Conservation (phyloP, 2,888 invertebrate species). For the Melanargia galathea region DNA sequence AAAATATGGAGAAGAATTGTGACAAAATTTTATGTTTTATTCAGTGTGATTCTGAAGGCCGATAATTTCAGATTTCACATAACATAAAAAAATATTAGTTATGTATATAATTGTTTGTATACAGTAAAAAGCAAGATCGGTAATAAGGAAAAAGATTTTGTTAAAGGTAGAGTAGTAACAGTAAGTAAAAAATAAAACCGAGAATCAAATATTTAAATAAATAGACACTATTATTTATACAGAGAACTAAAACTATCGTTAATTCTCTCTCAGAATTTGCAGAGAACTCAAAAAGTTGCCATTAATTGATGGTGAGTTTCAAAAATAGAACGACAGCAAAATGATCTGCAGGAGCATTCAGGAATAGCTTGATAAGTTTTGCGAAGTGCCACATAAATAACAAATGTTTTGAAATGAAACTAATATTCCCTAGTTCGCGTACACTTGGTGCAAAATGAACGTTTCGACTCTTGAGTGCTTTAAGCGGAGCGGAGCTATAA, state of each 20-base stretch:
- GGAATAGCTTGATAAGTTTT: conserved; percentile 18
- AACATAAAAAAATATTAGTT: no score
- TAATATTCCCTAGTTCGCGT: conserved; percentile 47
- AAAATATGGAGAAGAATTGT: neutral
- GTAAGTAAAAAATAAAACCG: no score
- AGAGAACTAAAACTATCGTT: no score
- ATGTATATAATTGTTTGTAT: no score
- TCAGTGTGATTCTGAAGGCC: no score
- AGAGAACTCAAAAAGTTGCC: neutral
- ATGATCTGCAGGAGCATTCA: neutral
- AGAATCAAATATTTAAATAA: no score
- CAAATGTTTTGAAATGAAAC: conserved; percentile 45
- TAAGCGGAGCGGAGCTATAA: conserved; percentile 49
- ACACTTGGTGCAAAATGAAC: conserved; percentile 49
- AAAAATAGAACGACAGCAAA: neutral
- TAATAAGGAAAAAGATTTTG: no score
- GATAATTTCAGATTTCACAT: no score
- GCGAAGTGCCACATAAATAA: conserved; percentile 38
- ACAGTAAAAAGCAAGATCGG: no score
- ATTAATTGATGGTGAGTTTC: neutral
- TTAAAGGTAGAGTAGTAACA: no score
- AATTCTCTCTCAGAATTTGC: neutral
- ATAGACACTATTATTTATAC: no score
- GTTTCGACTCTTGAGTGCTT: conserved; percentile 49
- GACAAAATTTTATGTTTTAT: no score